These are phyloP conservation scores for Xanthorhoe spadicearia DNA, from an alignment of 2,888 invertebrate species.

Conservation along the genomic window DNA sequence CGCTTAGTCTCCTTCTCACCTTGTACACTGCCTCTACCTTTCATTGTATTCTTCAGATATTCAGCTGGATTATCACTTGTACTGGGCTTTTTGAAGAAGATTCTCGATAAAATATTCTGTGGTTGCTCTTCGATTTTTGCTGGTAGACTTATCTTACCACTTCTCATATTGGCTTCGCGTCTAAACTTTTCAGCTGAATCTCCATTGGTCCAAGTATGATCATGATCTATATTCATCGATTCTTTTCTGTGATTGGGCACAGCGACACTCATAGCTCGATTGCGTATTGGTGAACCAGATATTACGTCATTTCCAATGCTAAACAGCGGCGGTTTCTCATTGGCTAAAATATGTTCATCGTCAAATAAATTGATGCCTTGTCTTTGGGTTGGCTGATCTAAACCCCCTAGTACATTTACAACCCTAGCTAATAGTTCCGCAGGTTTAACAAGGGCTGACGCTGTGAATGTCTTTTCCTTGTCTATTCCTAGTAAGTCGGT, in stretches of 20 bases:
- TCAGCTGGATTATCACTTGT: conserved; percentile 68
- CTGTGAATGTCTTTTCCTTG: conserved; percentile 90
- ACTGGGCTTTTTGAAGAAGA: conserved; percentile 67
- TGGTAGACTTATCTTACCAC: conserved; percentile 75
- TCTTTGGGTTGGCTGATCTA: conserved; percentile 73
- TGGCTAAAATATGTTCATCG: conserved; percentile 90
- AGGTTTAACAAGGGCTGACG: conserved; percentile 89
- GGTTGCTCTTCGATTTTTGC: conserved; percentile 55
- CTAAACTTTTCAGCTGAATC: conserved; percentile 85
- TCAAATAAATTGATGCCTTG: conserved; percentile 88
- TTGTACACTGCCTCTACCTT: conserved; percentile 66
- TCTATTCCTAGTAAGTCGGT: conserved; percentile 92
- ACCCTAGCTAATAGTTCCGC: conserved; percentile 91
- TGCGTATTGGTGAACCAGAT: conserved; percentile 72
- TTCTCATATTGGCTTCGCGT: conserved; percentile 76
- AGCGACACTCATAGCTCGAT: conserved; percentile 87
- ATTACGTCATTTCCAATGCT: conserved; percentile 78
- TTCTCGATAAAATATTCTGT: conserved; percentile 65
- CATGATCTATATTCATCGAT: conserved; percentile 73
- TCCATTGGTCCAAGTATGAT: conserved; percentile 89
- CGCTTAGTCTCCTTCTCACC: conserved; percentile 57
- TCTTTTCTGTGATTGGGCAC: conserved; percentile 78
- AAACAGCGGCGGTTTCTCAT: conserved; percentile 86
- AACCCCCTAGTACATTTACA: conserved; percentile 90
- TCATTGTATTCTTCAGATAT: conserved; percentile 69